These are phyloP conservation scores for Novumbra hubbsi DNA, from an alignment of 2,797 vertebrate genomes.

Conservation along the genomic window DNA sequence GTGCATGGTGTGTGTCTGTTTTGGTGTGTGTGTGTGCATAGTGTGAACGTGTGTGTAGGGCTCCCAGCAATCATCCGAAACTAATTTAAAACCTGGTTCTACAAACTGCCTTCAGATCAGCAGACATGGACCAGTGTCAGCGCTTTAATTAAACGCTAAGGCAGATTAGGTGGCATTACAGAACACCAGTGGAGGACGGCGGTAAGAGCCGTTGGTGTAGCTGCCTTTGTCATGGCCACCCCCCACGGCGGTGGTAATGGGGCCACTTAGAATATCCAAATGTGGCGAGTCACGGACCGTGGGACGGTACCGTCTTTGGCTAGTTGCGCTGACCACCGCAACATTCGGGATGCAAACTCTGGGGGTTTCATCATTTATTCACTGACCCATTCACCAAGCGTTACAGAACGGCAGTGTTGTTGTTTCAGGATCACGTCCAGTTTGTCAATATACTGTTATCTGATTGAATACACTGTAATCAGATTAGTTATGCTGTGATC, in stretches of 20 bases:
- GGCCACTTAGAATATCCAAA: neutral
- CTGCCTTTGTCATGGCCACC: slow-evolving; percentile 18
- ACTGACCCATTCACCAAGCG: no score
- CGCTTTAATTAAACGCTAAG: slow-evolving; percentile 42
- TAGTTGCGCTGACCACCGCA: no score
- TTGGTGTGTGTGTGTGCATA: slow-evolving; percentile 15
- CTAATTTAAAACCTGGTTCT: slow-evolving; percentile 59
- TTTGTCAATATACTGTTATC: no score
- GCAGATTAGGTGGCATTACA: slow-evolving; percentile 38
- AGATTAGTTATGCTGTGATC: no score
- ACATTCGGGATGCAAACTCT: no score
- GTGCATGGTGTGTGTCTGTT: slow-evolving; percentile 11
- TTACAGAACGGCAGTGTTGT: no score
- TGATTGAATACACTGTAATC: no score
- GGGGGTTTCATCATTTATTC: no score
- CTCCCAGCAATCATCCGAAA: slow-evolving; percentile 42
- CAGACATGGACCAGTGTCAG: slow-evolving; percentile 21
- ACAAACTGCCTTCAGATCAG: slow-evolving; percentile 31
- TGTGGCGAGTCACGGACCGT: neutral
- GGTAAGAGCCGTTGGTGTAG: neutral
- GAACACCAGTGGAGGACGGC: slow-evolving; percentile 16
- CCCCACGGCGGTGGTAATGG: slow-evolving; percentile 22
- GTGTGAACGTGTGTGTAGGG: slow-evolving; percentile 4
- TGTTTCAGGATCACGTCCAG: no score
- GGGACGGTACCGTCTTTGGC: no score